These are phyloP conservation scores for Petrocephalus sullivani DNA, from an alignment of 2,797 vertebrate species.

Conservation along the genomic window DNA sequence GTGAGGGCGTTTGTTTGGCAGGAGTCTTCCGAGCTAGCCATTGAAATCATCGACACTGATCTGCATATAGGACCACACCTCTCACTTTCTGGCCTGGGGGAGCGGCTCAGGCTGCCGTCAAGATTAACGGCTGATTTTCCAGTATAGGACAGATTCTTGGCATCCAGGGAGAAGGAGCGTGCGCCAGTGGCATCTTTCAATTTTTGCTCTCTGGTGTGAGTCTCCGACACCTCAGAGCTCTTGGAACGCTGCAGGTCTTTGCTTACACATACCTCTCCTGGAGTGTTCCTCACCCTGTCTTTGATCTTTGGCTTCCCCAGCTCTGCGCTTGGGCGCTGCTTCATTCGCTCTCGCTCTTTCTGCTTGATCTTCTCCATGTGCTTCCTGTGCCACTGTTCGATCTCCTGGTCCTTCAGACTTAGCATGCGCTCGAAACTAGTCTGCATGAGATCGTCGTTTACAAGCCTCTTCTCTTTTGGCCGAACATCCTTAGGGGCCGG, in stretches of 20 bases:
- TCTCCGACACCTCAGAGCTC: constrained; percentile 82
- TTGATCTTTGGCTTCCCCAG: constrained; percentile 76
- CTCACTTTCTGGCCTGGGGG: constrained; percentile 82
- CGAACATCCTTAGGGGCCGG: constrained; percentile 71
- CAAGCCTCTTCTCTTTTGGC: constrained; percentile 91
- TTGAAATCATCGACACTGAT: constrained; percentile 84
- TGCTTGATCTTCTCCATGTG: constrained; percentile 99
- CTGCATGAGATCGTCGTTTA: constrained; percentile 97
- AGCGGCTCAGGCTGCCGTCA: constrained; percentile 77
- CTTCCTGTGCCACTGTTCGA: constrained; percentile 96
- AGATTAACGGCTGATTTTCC: constrained; percentile 68
- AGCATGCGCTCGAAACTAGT: constrained; percentile 99
- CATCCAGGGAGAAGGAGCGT: constrained; percentile 81
- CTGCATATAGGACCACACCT: constrained; percentile 79
- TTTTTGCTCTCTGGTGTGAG: constrained; percentile 69
- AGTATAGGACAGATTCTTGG: constrained; percentile 60
- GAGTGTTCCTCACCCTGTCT: constrained; percentile 66
- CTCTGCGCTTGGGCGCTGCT: constrained; percentile 75
- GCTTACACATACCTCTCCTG: constrained; percentile 63
- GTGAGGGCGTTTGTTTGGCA: constrained; percentile 78
- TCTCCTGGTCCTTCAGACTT: constrained; percentile 95
- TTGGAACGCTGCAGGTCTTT: constrained; percentile 87
- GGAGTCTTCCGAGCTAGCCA: constrained; percentile 91
- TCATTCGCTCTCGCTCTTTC: constrained; percentile 90
- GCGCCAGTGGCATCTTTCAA: constrained; percentile 70